Base-by-base conservation (phyloP, 2,888 invertebrate genomes). In the Callyntrura guangdongensis region DNA sequence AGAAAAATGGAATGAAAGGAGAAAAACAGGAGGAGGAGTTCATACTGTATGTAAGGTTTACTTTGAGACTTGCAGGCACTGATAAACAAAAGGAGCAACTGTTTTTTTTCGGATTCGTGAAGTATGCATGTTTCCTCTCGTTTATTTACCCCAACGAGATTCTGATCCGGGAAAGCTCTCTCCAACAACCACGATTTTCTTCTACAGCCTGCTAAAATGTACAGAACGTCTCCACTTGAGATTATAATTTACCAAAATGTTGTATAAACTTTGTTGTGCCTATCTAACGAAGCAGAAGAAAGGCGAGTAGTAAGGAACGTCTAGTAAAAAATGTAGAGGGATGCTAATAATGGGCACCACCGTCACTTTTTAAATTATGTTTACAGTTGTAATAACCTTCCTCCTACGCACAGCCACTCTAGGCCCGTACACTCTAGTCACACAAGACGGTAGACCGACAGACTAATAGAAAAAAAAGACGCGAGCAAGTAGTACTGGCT, bases 261-360 rank as follows among this genome's bases (percentile, higher is more conserved):
- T 5, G 81, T 45, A 45, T 47, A 59, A 11, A 25, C 20, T 53
- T 47, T 45, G 47, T 74, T 47, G 72, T 74, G 22, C 47, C 20
- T 20, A 12, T 47, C 20, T 69, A 81, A 91, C 84, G 88, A 69
- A 87, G 79, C 87, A 87, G 81, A 87, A 79, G 79, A 79, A 79
- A 9, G 53, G 27, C 27, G 25, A 56, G n/a, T 8, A 17, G n/a
- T 9, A 59, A 17, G n/a, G 22, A 25, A 17, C n/a, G 36, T 36
- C 3, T 36, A 36, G 36, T n/a, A 17, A 25, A 25, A 67, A 77
- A 88, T 36, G 59, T 72, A 82, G 87, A 88, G 69, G 82, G 81
- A 69, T 82, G 81, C 87, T 88, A 88, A 88, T 82, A 72, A 69
- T 59, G 25, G 59, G 6, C 61, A 14, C 25, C 17, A 12, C 25